Percentiles rank a stretch among this genome's conserved stretches.
phyloP scores from a whole-genome alignment of 2,888 invertebrate species.

The Gandaritis pyraliata region DNA sequence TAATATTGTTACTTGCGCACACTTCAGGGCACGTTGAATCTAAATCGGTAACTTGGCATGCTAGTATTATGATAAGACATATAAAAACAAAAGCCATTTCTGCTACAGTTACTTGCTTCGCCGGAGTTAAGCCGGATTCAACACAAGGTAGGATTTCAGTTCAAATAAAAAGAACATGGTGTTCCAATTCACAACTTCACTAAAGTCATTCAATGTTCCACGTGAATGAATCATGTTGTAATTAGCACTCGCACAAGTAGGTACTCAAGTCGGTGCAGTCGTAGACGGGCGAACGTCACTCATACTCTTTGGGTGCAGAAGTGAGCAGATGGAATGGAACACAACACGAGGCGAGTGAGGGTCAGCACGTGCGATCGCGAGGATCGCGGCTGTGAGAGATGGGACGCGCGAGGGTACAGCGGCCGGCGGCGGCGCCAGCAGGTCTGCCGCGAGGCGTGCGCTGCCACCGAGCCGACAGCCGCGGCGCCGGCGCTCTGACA shows the following conservation, averaged over 20 bases:
- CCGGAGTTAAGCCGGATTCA: conserved; percentile 68
- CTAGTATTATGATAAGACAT: conserved; percentile 66
- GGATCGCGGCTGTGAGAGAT: conserved; percentile 40
- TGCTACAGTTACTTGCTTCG: conserved; percentile 45
- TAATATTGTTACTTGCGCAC: conserved; percentile 60
- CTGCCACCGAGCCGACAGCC: conserved; percentile 60
- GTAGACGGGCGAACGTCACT: conserved; percentile 56
- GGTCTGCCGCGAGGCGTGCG: conserved; percentile 71
- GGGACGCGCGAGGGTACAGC: conserved; percentile 42
- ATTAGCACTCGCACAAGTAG: conserved; percentile 63
- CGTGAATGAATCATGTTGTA: conserved; percentile 66
- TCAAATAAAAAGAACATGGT: conserved; percentile 60
- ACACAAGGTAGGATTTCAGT: conserved; percentile 65
- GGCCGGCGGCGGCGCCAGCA: conserved; percentile 71
- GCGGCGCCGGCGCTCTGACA: conserved; percentile 81
- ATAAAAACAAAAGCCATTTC: conserved; percentile 73
- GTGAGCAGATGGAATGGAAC: conserved; percentile 39
- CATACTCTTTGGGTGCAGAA: conserved; percentile 54
- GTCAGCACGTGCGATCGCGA: conserved; percentile 48
- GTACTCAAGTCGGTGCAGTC: conserved; percentile 61
- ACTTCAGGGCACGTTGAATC: conserved; percentile 64
- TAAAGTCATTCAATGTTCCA: conserved; percentile 53
- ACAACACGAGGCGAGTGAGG: conserved; percentile 21
- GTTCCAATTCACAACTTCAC: conserved; percentile 60
- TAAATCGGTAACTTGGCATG: conserved; percentile 66